phyloP scores from a whole-genome alignment of 1,140 invertebrate genomes.

The Gryon sp. region DNA sequence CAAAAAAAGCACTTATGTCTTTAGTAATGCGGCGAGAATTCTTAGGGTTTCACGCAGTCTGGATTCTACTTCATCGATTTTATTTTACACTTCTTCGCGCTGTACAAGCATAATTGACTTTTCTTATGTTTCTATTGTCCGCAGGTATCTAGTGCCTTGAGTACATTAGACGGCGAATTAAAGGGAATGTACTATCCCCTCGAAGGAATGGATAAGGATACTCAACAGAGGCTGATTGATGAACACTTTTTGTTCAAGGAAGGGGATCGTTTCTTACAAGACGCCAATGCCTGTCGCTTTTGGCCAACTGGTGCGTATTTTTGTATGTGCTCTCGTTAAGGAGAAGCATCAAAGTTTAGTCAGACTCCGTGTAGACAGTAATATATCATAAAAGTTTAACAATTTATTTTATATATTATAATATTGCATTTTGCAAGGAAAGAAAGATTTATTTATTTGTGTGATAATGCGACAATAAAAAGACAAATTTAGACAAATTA shows the following conservation, averaged over 20 bases:
- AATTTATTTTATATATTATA: too few species aligned
- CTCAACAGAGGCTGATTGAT: constrained; percentile 86
- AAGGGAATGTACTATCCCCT: constrained; percentile 86
- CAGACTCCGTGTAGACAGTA: neutral
- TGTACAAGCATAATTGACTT: constrained; percentile 53
- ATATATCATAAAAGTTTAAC: too few species aligned
- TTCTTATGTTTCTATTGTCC: constrained; percentile 53
- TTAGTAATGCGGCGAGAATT: constrained; percentile 44
- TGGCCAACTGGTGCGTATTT: constrained; percentile 84
- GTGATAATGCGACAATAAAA: too few species aligned
- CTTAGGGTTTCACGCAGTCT: constrained; percentile 28
- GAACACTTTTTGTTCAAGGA: constrained; percentile 91
- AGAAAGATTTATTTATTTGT: too few species aligned
- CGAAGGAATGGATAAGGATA: constrained; percentile 84
- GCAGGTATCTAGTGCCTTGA: constrained; percentile 73
- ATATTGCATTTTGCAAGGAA: too few species aligned
- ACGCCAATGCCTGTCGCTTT: constrained; percentile 86
- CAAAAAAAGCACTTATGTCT: constrained; percentile 44
- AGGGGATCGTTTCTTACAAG: constrained; percentile 84
- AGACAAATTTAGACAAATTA: too few species aligned
- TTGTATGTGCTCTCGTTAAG: constrained; percentile 24
- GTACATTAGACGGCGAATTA: constrained; percentile 81
- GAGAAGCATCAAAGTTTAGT: constrained; percentile 4
- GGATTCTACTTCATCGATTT: constrained; percentile 44
- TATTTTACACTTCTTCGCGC: constrained; percentile 54